phyloP scores from a whole-genome alignment of 2,113 vertebrate species.

The Vanacampus margaritifer region DNA sequence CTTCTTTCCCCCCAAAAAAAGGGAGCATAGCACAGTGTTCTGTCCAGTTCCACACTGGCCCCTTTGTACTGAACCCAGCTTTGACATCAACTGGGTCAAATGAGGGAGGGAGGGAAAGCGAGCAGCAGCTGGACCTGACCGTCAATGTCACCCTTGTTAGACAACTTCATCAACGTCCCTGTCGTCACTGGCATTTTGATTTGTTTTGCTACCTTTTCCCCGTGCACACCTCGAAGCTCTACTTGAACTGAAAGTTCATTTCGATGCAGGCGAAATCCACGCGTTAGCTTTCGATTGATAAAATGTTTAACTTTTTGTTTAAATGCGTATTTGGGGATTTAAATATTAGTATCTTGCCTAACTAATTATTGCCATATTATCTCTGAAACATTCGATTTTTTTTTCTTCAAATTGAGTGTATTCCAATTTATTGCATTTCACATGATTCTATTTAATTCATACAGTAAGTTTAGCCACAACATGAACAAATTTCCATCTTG shows the following conservation, averaged over 20 bases:
- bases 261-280: not conserved
- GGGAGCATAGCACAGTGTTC: slow-evolving; percentile 47
- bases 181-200: slow-evolving; percentile 41
- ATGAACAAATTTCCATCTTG: too few relatives aligned
- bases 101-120: slow-evolving; percentile 59
- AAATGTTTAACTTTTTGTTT: too few relatives aligned
- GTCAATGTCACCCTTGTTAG: slow-evolving; percentile 76
- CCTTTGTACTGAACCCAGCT: slow-evolving; percentile 65
- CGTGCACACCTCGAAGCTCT: slow-evolving; percentile 11
- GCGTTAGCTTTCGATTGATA: too few relatives aligned
- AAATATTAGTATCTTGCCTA: too few relatives aligned
- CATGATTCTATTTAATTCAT: too few relatives aligned
- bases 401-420: too few relatives aligned
- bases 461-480: too few relatives aligned
- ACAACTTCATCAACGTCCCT: slow-evolving; percentile 69
- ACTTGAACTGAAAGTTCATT: not conserved
- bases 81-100: slow-evolving; percentile 75
- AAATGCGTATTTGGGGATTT: too few relatives aligned
- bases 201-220: slow-evolving; percentile 52
- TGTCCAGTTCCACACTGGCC: slow-evolving; percentile 62
- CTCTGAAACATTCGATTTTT: too few relatives aligned
- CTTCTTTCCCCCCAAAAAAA: slow-evolving; percentile 19
- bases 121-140: slow-evolving; percentile 65
- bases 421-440: too few relatives aligned
- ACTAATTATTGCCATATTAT: too few relatives aligned